Percentiles rank a stretch among this genome's conserved stretches.
These are phyloP conservation scores for Psettodes erumei DNA, from an alignment of 2,113 vertebrate species.

Conservation along the genomic window DNA sequence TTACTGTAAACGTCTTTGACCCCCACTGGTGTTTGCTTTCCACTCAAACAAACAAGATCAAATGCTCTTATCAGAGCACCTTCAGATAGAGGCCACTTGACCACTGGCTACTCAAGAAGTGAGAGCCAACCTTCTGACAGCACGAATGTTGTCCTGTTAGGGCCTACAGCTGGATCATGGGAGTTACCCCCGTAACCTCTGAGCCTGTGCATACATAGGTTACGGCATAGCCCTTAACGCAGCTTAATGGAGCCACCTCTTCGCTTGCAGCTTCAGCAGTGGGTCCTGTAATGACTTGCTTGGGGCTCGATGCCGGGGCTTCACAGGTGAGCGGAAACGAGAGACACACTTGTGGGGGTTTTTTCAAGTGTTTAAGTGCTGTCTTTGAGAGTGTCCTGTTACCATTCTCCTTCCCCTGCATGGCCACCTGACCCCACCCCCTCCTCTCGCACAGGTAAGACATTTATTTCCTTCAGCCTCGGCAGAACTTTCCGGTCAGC, in stretches of 20 bases:
- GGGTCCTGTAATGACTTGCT: conserved; percentile 74
- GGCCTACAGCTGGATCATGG: conserved; percentile 1
- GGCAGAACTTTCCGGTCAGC: background rate
- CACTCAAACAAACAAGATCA: conserved; percentile 69
- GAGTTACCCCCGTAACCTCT: background rate
- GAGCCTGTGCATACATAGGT: background rate
- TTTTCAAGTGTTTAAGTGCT: conserved; percentile 76
- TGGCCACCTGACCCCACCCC: conserved; percentile 58
- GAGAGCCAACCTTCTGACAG: conserved; percentile 35
- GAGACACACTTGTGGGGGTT: conserved; percentile 62
- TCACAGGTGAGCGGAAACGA: conserved; percentile 75
- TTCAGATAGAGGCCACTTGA: conserved; percentile 45
- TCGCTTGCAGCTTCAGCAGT: background rate
- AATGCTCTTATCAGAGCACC: conserved; percentile 58
- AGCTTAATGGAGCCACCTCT: conserved; percentile 4
- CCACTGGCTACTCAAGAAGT: conserved; percentile 35
- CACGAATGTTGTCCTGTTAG: background rate
- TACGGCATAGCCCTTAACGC: background rate
- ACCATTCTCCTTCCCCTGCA: conserved; percentile 61
- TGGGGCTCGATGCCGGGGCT: conserved; percentile 40
- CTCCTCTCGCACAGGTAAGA: conserved; percentile 59
- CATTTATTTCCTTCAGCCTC: background rate
- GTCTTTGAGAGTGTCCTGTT: conserved; percentile 78
- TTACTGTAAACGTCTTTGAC: conserved; percentile 54
- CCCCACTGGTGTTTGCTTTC: conserved; percentile 55